Conservation (phyloP, 2,113 vertebrate species). For the Rhodinocichla rosea region DNA sequence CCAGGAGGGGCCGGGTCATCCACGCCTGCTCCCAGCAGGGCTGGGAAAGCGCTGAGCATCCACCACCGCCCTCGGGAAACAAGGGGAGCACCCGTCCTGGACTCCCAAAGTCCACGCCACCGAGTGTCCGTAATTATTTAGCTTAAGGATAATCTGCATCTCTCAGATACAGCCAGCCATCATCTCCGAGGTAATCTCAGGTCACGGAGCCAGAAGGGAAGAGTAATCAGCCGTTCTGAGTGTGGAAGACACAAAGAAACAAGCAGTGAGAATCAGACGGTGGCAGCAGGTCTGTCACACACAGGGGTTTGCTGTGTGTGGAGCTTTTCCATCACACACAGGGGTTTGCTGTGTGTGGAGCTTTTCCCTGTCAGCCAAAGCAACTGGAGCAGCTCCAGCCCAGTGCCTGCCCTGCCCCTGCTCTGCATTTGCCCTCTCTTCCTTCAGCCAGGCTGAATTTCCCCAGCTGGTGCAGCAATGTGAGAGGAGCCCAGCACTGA, state of each 20-base stretch:
- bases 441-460: neutral
- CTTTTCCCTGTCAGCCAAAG: neutral
- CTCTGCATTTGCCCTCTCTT: neutral
- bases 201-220: conserved; percentile 44
- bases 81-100: neutral
- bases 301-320: neutral
- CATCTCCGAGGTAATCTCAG: conserved; percentile 45
- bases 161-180: conserved; percentile 45
- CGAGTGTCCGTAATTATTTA: conserved; percentile 29
- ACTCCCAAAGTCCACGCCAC: conserved; percentile 27
- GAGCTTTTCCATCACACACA: neutral
- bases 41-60: conserved; percentile 6
- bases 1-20: neutral
- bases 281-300: neutral
- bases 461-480: neutral
- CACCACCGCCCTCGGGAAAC: conserved; percentile 17
- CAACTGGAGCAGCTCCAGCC: neutral
- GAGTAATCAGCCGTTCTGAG: conserved; percentile 57
- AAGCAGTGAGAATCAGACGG: conserved; percentile 43
- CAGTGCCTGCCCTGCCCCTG: neutral
- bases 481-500: neutral
- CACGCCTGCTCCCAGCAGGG: neutral
- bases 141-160: conserved; percentile 50
- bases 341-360: neutral
- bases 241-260: conserved; percentile 65